Percentiles rank a stretch among this genome's conserved stretches.
Evolutionary conservation across 2,888 invertebrate genomes (phyloP).

Genomic region (Drosophila mercatorum): DNA sequence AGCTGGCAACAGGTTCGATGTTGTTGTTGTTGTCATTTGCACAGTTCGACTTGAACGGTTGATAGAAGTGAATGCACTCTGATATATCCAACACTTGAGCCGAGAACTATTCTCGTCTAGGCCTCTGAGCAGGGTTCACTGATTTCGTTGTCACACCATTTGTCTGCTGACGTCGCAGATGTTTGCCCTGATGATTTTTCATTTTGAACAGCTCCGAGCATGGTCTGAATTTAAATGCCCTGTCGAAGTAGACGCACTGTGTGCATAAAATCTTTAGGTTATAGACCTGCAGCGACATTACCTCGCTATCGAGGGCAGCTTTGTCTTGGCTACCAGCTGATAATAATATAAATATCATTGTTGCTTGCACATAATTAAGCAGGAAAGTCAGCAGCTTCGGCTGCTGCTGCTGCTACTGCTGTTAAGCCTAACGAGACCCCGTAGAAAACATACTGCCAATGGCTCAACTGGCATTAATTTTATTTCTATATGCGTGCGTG

Average conservation of each 20-base stretch:
- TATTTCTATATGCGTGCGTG: constrained; percentile 45
- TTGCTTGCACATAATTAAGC: constrained; percentile 81
- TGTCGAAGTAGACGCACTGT: constrained; percentile 12
- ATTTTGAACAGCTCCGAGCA: constrained; percentile 22
- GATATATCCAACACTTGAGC: constrained; percentile 15
- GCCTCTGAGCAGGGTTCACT: constrained; percentile 40
- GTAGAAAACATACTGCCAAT: constrained; percentile 51
- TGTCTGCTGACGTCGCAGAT: constrained; percentile 64
- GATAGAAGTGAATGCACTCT: constrained; percentile 35
- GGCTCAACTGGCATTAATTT: constrained; percentile 52
- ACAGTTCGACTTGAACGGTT: constrained; percentile 7
- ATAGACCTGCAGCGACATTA: constrained; percentile 15
- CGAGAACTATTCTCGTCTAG: constrained; percentile 7
- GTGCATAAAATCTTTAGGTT: constrained; percentile 13
- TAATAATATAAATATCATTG: constrained; percentile 80
- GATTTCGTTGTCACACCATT: constrained; percentile 58
- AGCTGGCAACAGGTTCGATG: constrained; percentile 43
- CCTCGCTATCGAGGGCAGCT: constrained; percentile 22
- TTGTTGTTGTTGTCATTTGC: constrained; percentile 9
- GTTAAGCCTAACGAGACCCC: constrained; percentile 59
- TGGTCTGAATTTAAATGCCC: constrained; percentile 38
- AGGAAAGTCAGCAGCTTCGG: constrained; percentile 32
- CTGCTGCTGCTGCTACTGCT: constrained; percentile 8
- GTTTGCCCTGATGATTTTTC: constrained; percentile 34
- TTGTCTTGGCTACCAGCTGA: constrained; percentile 44